Conservation (phyloP, 1,140 invertebrate species). For the Frieseomelitta varia region DNA sequence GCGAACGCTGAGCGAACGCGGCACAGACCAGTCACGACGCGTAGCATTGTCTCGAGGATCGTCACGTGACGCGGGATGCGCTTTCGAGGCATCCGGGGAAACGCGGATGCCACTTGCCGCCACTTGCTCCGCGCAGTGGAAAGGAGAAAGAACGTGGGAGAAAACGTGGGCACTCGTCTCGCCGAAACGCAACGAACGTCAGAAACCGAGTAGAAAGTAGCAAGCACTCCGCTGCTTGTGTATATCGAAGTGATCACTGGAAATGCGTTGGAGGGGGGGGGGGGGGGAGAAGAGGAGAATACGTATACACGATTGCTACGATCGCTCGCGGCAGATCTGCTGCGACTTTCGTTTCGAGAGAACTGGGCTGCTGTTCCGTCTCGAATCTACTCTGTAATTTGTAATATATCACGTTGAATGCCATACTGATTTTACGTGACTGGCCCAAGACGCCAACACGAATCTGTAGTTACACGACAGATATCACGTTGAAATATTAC, state of each 20-base stretch:
- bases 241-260: neutral
- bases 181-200: neutral
- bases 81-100: neutral
- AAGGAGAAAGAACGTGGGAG: neutral
- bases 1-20: neutral
- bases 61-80: constrained; percentile 45
- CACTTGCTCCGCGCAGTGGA: neutral
- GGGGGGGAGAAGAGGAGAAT: too few species aligned
- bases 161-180: neutral
- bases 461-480: too few species aligned
- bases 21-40: constrained; percentile 43
- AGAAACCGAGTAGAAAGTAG: neutral
- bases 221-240: neutral
- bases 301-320: too few species aligned
- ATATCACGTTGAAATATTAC: too few species aligned
- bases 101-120: neutral
- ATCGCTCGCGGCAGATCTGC: neutral
- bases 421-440: too few species aligned
- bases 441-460: too few species aligned
- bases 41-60: constrained; percentile 52
- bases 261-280: too few species aligned
- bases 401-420: too few species aligned
- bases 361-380: too few species aligned
- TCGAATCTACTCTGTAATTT: too few species aligned
- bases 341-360: too few species aligned